Base-by-base conservation (phyloP, 2,113 vertebrate genomes). In the Sterrhoptilus dennistouni region DNA sequence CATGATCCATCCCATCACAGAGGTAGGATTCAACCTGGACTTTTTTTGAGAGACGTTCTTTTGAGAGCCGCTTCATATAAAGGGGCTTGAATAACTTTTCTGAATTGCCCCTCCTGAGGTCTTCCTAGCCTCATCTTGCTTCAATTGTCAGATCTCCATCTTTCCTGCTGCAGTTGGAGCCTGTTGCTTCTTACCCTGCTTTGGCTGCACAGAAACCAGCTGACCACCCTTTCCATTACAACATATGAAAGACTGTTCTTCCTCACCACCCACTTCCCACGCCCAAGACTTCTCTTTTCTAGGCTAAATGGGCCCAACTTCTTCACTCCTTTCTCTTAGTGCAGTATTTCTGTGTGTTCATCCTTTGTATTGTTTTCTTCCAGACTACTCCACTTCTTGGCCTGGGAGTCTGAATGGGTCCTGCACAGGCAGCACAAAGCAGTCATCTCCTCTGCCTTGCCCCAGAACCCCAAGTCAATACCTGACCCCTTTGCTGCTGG, bases 161-260 rank as follows among this genome's bases (percentile, higher is more conserved):
- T 87, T 35, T 77, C 38, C 69, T 33, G 36, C 50, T 16, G 14
- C n/a, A 50, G 11, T 11, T 74, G 38, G 19, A 86, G 35, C 42
- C 31, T 3, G 1, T n/a, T 42, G 38, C 64, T 83, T 87, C 47
- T 87, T 49, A 49, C 12, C 13, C 21, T 42, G 11, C 0, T 3
- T 24, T 20, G 63, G 28, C 45, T 40, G 69, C 14, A 42, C 76
- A 78, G 64, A 75, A 59, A 71, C 33, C 69, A 59, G 44, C 57
- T 68, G 87, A 68, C 35, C 44, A 40, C 38, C 85, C 85, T 95
- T 94, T 94, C 90, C 87, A 91, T 91, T 89, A 87, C 91, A 94
- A 33, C 61, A 24, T 40, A n/a, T 18, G 36, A 80, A 82, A 80
- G 15, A 57, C 28, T 53, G 25, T 28, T 50, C 89, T 94, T 94